Conservation (phyloP, 2,888 invertebrate species). For the Keiferia lycopersicella region DNA sequence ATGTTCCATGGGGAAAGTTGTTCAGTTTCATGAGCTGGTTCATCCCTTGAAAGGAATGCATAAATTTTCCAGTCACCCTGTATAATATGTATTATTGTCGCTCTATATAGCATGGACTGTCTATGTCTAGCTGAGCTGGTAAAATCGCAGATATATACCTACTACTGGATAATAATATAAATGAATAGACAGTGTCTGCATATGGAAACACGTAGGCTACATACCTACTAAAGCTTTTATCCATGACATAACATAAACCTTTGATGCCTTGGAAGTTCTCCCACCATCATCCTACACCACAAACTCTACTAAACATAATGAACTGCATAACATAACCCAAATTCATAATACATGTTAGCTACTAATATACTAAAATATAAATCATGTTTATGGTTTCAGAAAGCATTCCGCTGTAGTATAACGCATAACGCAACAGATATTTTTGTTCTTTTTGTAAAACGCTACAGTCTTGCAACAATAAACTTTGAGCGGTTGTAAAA, state of each 20-base stretch:
- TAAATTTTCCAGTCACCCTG: no score
- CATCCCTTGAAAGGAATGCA: no score
- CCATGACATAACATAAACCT: not conserved
- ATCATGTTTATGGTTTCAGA: conserved; percentile 5
- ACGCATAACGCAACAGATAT: conserved; percentile 5
- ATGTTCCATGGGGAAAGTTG: no score
- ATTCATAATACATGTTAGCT: not conserved
- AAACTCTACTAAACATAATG: not conserved
- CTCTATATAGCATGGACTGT: no score
- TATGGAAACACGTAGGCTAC: not conserved
- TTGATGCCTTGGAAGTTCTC: not conserved
- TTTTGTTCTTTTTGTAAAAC: not conserved
- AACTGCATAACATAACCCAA: not conserved
- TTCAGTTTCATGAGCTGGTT: no score
- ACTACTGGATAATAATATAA: no score
- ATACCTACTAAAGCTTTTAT: not conserved
- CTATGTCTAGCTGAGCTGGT: no score
- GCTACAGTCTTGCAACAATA: not conserved
- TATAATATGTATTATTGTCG: no score
- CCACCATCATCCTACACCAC: conserved; percentile 5
- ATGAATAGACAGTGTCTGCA: no score
- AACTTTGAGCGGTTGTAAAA: not conserved
- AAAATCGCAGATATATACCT: no score
- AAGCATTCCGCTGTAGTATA: not conserved
- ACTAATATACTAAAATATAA: conserved; percentile 5